Percentiles rank a stretch among this genome's conserved stretches.
Evolutionary conservation across 2,888 invertebrate genomes (phyloP).

Genomic region (Synergus itoensis): DNA sequence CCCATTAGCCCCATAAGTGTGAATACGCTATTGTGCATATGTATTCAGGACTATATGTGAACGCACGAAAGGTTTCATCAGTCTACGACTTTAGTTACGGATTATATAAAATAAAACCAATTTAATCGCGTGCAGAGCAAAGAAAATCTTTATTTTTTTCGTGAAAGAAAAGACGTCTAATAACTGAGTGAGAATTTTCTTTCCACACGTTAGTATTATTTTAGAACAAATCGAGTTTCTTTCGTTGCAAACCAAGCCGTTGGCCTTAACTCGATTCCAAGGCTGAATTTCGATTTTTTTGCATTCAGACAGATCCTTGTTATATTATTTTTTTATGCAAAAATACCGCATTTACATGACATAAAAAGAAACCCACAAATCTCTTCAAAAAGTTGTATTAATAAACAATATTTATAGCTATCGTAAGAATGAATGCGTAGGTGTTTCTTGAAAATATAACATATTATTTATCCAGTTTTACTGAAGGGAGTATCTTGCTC

Average conservation of each 20-base stretch:
- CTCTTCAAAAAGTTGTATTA: neutral
- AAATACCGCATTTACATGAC: neutral
- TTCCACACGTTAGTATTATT: neutral
- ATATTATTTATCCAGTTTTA: too few species aligned
- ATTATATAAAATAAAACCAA: neutral
- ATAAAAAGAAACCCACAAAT: neutral
- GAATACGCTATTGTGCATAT: neutral
- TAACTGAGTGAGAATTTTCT: neutral
- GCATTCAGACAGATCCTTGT: neutral
- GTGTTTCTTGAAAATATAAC: constrained; percentile 21
- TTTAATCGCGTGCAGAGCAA: neutral
- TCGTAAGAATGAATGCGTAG: too few species aligned
- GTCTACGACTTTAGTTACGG: neutral
- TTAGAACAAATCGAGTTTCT: neutral
- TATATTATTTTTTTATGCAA: neutral
- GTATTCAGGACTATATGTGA: neutral
- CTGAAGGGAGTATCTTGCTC: too few species aligned
- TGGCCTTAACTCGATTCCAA: neutral
- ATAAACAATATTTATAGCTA: neutral
- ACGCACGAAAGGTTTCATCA: neutral
- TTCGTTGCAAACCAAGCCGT: neutral
- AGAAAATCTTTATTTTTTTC: neutral
- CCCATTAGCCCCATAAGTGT: neutral
- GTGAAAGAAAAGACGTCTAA: neutral
- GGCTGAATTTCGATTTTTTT: neutral